Conservation (phyloP, 2,888 invertebrate species). For the Orthosia gothica region DNA sequence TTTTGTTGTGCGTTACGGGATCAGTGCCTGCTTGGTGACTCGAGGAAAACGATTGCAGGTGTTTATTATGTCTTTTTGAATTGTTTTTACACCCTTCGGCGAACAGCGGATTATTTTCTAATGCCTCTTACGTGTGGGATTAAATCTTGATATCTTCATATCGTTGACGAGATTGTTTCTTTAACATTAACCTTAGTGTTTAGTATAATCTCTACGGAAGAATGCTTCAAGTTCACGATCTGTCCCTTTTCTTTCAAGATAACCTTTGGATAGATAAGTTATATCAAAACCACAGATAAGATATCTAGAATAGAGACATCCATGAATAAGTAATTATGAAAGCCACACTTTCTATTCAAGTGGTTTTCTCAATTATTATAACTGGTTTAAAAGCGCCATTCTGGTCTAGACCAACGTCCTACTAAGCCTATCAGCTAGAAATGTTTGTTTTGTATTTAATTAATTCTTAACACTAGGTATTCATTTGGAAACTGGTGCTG, state of each 20-base stretch:
- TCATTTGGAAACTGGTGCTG: constrained; percentile 11
- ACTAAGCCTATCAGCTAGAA: constrained; percentile 45
- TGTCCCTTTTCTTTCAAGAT: constrained; percentile 25
- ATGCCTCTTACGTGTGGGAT: constrained; percentile 1
- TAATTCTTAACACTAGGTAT: constrained; percentile 23
- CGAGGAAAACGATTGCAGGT: constrained; percentile 96
- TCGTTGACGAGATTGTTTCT: constrained; percentile 21
- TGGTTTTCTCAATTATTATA: constrained; percentile 67
- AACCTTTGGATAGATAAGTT: constrained; percentile 7
- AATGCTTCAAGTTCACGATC: constrained; percentile 11
- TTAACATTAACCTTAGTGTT: constrained; percentile 1
- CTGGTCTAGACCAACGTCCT: constrained; percentile 46
- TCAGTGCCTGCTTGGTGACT: constrained; percentile 95
- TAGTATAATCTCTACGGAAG: constrained; percentile 4
- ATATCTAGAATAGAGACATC: constrained; percentile 32
- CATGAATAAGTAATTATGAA: constrained; percentile 59
- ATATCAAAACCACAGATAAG: neutral
- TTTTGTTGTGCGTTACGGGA: constrained; percentile 95
- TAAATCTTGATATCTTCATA: constrained; percentile 20
- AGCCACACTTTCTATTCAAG: constrained; percentile 72
- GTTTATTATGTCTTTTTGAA: constrained; percentile 68
- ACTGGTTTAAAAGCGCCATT: constrained; percentile 60
- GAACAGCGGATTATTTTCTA: constrained; percentile 19
- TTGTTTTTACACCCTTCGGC: constrained; percentile 17
- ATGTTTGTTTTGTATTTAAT: constrained; percentile 26